A percentile compares a stretch with the other conserved stretches of the same genome.
phyloP scores from a whole-genome alignment of 2,797 vertebrate genomes.

The Odontamblyopus rebecca region DNA sequence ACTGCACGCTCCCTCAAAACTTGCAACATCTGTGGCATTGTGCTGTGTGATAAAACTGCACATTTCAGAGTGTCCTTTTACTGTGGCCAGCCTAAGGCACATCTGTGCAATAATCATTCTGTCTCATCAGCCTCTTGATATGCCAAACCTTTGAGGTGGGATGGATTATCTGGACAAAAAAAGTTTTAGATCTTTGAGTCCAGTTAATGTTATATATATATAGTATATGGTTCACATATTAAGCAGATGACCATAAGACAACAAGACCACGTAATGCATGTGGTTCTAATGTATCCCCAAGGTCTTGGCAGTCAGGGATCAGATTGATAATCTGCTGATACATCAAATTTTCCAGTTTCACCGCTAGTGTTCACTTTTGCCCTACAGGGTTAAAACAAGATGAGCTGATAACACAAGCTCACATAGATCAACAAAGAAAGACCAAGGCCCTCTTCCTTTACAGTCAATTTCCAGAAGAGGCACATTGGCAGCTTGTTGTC shows the following conservation, averaged over 20 bases:
- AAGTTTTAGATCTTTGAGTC: no score
- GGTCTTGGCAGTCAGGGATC: not conserved
- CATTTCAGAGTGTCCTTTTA: no score
- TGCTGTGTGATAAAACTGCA: no score
- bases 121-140: no score
- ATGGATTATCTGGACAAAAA: no score
- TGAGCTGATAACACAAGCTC: constrained; percentile 35
- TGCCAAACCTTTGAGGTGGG: no score
- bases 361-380: constrained; percentile 25
- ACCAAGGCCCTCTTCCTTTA: constrained; percentile 15
- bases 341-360: constrained; percentile 4
- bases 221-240: not conserved
- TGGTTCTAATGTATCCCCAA: not conserved
- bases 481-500: constrained; percentile 54
- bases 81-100: no score
- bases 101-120: no score
- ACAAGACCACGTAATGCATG: not conserved
- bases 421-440: constrained; percentile 36
- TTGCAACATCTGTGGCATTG: no score
- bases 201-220: no score
- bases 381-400: constrained; percentile 28
- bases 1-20: no score
- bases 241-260: not conserved
- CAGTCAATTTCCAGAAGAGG: constrained; percentile 61
- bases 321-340: constrained; percentile 4